phyloP scores from a whole-genome alignment of 2,797 vertebrate species.

The Notolepis coatsorum region DNA sequence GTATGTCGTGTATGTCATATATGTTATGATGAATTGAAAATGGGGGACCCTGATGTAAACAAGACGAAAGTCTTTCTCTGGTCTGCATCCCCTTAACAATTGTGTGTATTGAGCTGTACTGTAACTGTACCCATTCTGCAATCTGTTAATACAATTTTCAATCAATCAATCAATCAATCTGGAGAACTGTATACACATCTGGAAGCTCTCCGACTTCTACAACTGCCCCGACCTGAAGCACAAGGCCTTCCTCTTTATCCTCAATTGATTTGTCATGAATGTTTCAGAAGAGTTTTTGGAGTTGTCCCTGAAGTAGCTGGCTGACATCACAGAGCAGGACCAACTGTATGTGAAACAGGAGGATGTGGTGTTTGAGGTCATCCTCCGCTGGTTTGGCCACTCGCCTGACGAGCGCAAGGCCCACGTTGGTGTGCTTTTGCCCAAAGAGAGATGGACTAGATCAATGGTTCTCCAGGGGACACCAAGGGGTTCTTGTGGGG shows the following conservation, averaged over 20 bases:
- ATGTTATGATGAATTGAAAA: too few species aligned
- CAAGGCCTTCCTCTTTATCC: slow-evolving; percentile 78
- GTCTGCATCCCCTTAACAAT: too few species aligned
- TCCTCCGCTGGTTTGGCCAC: slow-evolving; percentile 56
- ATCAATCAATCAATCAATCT: too few species aligned
- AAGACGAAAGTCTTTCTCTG: too few species aligned
- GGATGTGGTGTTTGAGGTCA: slow-evolving; percentile 41
- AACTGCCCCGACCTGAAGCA: slow-evolving; percentile 73
- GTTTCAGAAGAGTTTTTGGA: slow-evolving; percentile 75
- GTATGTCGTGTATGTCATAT: too few species aligned
- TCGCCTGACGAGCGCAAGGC: slow-evolving; percentile 22
- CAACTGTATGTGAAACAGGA: slow-evolving; percentile 82
- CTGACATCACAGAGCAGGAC: slow-evolving; percentile 78
- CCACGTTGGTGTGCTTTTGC: slow-evolving; percentile 39
- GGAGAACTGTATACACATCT: slow-evolving; percentile 83
- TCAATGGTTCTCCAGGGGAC: too few species aligned
- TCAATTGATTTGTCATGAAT: slow-evolving; percentile 79
- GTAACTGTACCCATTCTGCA: too few species aligned
- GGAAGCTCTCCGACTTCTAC: slow-evolving; percentile 74
- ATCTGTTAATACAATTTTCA: too few species aligned
- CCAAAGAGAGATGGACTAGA: slow-evolving; percentile 47
- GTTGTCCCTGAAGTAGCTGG: slow-evolving; percentile 65
- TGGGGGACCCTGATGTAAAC: too few species aligned
- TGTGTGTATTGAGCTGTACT: too few species aligned
- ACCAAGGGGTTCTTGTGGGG: too few species aligned